phyloP scores from a whole-genome alignment of 2,113 vertebrate species.

The Fukomys damarensis region DNA sequence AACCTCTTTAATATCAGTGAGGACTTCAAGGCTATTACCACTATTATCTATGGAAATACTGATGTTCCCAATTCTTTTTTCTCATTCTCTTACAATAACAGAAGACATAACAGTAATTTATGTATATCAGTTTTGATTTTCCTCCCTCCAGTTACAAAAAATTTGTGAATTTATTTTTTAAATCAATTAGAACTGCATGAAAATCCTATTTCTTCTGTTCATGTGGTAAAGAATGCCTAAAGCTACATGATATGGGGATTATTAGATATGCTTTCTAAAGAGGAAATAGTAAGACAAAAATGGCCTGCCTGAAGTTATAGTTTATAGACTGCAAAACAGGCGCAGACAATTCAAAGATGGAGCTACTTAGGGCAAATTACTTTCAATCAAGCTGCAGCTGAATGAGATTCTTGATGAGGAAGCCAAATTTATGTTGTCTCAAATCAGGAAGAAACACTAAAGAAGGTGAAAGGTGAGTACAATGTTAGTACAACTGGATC shows the following conservation, averaged over 20 bases:
- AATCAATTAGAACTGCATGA: conserved; percentile 78
- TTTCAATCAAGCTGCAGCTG: conserved; percentile 89
- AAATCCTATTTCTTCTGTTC: conserved; percentile 84
- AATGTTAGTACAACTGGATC: conserved; percentile 79
- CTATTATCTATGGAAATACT: background rate
- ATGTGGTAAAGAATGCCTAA: conserved; percentile 77
- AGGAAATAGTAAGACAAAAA: conserved; percentile 85
- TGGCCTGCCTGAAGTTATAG: conserved; percentile 88
- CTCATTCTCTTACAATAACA: background rate
- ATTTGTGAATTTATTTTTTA: conserved; percentile 73
- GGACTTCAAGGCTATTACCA: background rate
- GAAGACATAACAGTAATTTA: conserved; percentile 51
- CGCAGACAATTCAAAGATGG: conserved; percentile 87
- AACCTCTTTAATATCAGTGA: background rate
- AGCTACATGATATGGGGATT: conserved; percentile 82
- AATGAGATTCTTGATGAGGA: conserved; percentile 89
- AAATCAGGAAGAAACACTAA: conserved; percentile 83
- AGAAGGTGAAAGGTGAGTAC: conserved; percentile 86
- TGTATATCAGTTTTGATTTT: conserved; percentile 75
- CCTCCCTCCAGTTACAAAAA: conserved; percentile 72
- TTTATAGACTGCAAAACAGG: conserved; percentile 87
- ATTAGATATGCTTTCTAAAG: conserved; percentile 85
- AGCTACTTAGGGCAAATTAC: conserved; percentile 89
- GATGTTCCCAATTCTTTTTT: conserved; percentile 42
- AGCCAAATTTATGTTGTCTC: conserved; percentile 88